Percentiles rank a stretch among this genome's conserved stretches.
Conservation (phyloP, 2,797 vertebrate species). For the Babyrousa celebensis region DNA sequence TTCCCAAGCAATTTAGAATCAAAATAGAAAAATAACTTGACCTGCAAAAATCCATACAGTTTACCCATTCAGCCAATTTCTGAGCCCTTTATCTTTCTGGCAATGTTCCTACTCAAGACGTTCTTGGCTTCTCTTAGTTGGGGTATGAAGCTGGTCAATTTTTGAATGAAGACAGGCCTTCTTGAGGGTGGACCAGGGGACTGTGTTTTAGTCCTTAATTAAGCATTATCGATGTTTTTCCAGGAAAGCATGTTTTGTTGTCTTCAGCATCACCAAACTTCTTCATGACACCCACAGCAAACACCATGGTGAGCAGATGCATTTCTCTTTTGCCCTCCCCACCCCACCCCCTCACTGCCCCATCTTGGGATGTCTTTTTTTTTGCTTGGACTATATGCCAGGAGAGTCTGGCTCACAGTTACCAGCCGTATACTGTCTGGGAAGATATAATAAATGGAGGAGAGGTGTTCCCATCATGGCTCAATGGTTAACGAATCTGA, state of each 20-base stretch:
- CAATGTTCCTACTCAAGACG: not conserved
- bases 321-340: no score
- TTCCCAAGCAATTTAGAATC: not conserved
- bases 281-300: slow-evolving; percentile 49
- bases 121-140: not conserved
- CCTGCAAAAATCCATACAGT: not conserved
- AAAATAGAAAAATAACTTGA: not conserved
- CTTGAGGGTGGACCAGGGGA: rapidly evolving
- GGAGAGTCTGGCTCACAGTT: not conserved
- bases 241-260: slow-evolving; percentile 86
- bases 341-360: no score
- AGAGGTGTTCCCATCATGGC: no score
- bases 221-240: not conserved
- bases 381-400: not conserved
- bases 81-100: not conserved
- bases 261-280: slow-evolving; percentile 77
- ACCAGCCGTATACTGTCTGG: rapidly evolving
- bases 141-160: not conserved
- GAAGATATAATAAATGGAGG: not conserved
- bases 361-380: no score
- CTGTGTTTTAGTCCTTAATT: rapidly evolving
- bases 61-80: not conserved
- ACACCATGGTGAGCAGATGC: slow-evolving; percentile 84
- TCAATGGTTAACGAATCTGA: no score
- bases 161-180: not conserved